Conservation (phyloP, 2,888 invertebrate species). For the Leucozona laternaria region DNA sequence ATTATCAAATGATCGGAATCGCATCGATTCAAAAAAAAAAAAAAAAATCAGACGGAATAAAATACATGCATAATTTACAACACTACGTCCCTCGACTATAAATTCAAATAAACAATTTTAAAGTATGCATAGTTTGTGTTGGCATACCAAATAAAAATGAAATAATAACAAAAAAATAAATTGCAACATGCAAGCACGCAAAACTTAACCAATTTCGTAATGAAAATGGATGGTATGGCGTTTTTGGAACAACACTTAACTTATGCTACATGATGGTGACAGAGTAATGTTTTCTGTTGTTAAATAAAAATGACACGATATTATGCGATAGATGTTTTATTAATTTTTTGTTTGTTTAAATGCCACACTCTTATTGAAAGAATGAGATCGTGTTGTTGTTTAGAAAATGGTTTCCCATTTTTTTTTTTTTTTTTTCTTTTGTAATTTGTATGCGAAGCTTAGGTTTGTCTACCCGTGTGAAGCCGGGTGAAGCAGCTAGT, state of each 20-base stretch:
- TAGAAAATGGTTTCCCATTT: background rate
- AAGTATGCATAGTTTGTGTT: background rate
- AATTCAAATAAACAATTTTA: background rate
- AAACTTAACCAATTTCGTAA: constrained; percentile 29
- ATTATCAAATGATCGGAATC: too few relatives aligned
- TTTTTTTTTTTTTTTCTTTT: too few relatives aligned
- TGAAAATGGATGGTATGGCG: constrained; percentile 28
- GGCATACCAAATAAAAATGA: constrained; percentile 26
- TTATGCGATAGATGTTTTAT: background rate
- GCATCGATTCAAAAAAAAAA: too few relatives aligned
- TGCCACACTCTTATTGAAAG: background rate
- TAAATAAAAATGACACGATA: background rate
- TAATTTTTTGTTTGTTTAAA: constrained; percentile 12
- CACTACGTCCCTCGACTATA: background rate
- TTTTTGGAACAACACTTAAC: constrained; percentile 17
- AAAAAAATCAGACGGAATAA: background rate
- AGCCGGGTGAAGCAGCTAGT: too few relatives aligned
- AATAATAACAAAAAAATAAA: constrained; percentile 23
- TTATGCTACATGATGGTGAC: background rate
- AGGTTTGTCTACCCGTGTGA: too few relatives aligned
- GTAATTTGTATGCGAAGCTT: too few relatives aligned
- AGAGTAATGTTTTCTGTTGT: background rate
- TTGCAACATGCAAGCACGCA: constrained; percentile 38
- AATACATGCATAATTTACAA: background rate
- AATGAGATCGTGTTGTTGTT: background rate